Conservation (phyloP, 1,140 invertebrate species). For the Hypsibius dujardini region DNA sequence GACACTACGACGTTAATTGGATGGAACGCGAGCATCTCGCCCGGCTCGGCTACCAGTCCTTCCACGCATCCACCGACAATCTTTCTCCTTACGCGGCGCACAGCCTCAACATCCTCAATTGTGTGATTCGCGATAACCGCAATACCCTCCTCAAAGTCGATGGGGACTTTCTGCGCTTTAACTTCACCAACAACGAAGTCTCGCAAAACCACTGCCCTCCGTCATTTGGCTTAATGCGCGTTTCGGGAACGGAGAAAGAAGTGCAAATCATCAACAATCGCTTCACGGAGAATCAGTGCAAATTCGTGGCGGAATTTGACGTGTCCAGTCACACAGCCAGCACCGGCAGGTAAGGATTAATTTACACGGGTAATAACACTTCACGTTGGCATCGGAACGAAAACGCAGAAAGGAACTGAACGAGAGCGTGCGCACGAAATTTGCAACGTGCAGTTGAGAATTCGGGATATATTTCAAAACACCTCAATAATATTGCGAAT, state of each 20-base stretch:
- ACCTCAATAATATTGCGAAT: too few species aligned
- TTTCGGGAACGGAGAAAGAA: slow-evolving; percentile 91
- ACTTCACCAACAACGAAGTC: slow-evolving; percentile 63
- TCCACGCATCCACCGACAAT: neutral
- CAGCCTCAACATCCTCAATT: slow-evolving; percentile 38
- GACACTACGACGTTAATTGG: neutral
- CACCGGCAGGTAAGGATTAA: slow-evolving; percentile 34
- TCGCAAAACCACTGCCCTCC: slow-evolving; percentile 19
- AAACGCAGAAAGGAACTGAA: too few species aligned
- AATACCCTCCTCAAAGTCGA: slow-evolving; percentile 63
- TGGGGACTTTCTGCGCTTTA: slow-evolving; percentile 66
- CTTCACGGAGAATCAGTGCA: slow-evolving; percentile 60
- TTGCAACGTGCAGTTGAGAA: too few species aligned
- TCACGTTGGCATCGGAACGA: too few species aligned
- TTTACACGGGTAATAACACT: too few species aligned
- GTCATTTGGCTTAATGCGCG: slow-evolving; percentile 51
- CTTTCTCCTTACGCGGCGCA: slow-evolving; percentile 27
- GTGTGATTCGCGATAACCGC: slow-evolving; percentile 64
- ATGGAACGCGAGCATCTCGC: neutral
- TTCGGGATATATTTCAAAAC: too few species aligned
- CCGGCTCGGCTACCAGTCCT: neutral
- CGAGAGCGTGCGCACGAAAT: too few species aligned
- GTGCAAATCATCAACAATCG: slow-evolving; percentile 52
- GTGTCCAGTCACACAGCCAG: slow-evolving; percentile 84
- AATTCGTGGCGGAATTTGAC: slow-evolving; percentile 70